Evolutionary conservation across 1,140 invertebrate species (phyloP).

Genomic region (Mya arenaria): DNA sequence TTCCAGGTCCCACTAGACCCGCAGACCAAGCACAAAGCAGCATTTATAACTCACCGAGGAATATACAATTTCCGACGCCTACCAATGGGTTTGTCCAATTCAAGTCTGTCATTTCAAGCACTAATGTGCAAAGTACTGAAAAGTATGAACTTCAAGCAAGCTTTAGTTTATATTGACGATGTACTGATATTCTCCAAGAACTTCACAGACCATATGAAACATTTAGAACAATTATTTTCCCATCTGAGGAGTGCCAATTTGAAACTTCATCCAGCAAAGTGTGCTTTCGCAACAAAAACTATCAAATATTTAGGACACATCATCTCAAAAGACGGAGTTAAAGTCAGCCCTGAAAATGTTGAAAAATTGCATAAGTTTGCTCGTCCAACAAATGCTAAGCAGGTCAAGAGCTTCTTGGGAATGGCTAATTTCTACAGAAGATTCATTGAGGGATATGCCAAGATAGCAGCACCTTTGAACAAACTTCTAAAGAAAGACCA

Average conservation of each 20-base stretch:
- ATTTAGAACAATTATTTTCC: constrained; percentile 24
- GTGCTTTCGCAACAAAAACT: background rate
- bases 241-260: constrained; percentile 13
- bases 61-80: constrained; percentile 54
- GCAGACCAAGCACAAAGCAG: constrained; percentile 53
- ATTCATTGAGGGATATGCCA: too few species aligned
- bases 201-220: constrained; percentile 45
- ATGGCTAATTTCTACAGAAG: too few species aligned
- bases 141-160: constrained; percentile 54
- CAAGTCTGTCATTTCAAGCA: constrained; percentile 26
- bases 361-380: too few species aligned
- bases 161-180: constrained; percentile 57
- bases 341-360: too few species aligned
- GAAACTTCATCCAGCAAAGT: constrained; percentile 66
- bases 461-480: too few species aligned
- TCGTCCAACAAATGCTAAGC: too few species aligned
- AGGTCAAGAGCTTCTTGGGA: too few species aligned
- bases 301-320: too few species aligned
- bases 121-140: constrained; percentile 38
- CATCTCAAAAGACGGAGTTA: too few species aligned
- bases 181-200: constrained; percentile 40
- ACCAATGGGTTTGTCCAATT: constrained; percentile 52
- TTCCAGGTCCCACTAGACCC: constrained; percentile 56
- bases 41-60: constrained; percentile 60
- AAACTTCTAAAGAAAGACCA: too few species aligned